Evolutionary conservation across 2,888 invertebrate species (phyloP).

Genomic region (Leptinotarsa tumamoca): DNA sequence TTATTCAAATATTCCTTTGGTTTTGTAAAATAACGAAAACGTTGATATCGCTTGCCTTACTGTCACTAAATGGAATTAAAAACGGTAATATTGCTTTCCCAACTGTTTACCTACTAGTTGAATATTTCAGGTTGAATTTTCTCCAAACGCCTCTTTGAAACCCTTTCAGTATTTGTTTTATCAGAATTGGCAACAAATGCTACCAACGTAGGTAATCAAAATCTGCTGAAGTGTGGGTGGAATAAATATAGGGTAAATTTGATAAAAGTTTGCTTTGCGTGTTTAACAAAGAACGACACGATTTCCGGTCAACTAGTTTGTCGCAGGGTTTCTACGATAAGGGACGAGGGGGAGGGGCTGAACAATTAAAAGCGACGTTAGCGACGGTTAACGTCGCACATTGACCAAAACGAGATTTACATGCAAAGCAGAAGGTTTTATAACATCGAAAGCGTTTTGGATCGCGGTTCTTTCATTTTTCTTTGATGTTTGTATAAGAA

Average conservation of each 20-base stretch:
- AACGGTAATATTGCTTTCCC: too few relatives aligned
- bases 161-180: constrained; percentile 11
- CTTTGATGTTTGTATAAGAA: too few relatives aligned
- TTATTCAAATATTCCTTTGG: too few relatives aligned
- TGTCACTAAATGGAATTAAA: too few relatives aligned
- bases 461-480: too few relatives aligned
- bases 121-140: too few relatives aligned
- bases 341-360: constrained; percentile 46
- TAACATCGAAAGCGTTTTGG: background rate
- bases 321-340: constrained; percentile 34
- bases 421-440: constrained; percentile 23
- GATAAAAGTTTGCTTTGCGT: constrained; percentile 58
- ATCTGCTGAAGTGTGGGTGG: constrained; percentile 41
- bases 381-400: constrained; percentile 46
- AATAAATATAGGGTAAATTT: constrained; percentile 46
- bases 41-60: too few relatives aligned
- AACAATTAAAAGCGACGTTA: constrained; percentile 61
- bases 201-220: constrained; percentile 18
- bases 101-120: too few relatives aligned
- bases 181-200: constrained; percentile 25
- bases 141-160: background rate
- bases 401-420: constrained; percentile 19
- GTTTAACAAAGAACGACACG: constrained; percentile 59
- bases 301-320: constrained; percentile 61
- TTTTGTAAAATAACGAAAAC: too few relatives aligned